These are phyloP conservation scores for Tauraco erythrolophus DNA, from an alignment of 2,113 vertebrate genomes.

Conservation along the genomic window DNA sequence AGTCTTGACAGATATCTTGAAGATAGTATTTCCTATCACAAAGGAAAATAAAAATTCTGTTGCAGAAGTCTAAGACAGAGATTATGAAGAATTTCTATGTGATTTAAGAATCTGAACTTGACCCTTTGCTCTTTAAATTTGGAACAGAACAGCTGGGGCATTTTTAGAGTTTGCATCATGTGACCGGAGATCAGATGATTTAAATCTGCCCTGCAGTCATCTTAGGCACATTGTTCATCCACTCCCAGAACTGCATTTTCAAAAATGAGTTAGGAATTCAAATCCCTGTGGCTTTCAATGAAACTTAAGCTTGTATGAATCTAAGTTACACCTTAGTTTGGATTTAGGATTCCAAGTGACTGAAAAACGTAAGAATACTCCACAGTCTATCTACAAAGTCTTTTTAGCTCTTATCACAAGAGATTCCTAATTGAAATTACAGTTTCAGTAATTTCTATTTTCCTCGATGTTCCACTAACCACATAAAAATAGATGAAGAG, in stretches of 20 bases:
- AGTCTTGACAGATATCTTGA: neutral
- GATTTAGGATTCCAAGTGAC: neutral
- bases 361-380: neutral
- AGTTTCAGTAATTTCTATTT: neutral
- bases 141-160: constrained; percentile 60
- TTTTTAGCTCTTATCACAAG: neutral
- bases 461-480: neutral
- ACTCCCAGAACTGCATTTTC: constrained; percentile 35
- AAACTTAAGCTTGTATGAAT: neutral
- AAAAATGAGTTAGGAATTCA: constrained; percentile 40
- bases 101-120: constrained; percentile 34
- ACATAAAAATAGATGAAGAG: neutral
- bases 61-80: neutral
- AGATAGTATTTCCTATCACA: neutral
- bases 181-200: neutral
- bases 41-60: neutral
- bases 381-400: neutral
- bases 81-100: neutral
- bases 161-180: constrained; percentile 47
- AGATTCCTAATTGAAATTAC: neutral
- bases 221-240: constrained; percentile 22
- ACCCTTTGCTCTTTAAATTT: constrained; percentile 60
- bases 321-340: neutral
- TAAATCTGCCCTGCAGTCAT: constrained; percentile 36
- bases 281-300: neutral